Conservation (phyloP, 2,888 invertebrate genomes). For the Clitarchus hookeri region DNA sequence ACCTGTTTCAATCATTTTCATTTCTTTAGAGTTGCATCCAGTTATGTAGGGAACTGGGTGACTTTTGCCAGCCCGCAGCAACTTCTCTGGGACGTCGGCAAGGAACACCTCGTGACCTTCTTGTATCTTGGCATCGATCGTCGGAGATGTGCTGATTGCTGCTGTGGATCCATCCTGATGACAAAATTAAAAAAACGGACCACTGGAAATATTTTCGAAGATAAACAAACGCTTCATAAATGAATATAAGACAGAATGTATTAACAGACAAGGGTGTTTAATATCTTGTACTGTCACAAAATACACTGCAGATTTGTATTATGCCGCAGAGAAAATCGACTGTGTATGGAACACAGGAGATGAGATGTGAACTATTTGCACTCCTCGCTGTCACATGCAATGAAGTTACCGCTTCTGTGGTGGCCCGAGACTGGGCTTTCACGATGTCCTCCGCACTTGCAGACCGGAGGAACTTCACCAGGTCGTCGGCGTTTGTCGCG, state of each 20-base stretch:
- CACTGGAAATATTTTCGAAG: too few relatives aligned
- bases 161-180: neutral
- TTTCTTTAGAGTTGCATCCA: neutral
- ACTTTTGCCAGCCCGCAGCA: neutral
- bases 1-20: neutral
- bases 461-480: neutral
- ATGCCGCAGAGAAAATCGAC: too few relatives aligned
- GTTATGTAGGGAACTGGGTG: neutral
- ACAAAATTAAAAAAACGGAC: neutral
- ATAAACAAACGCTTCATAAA: too few relatives aligned
- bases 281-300: too few relatives aligned
- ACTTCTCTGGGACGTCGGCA: neutral
- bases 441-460: neutral
- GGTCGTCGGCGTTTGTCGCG: neutral
- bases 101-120: neutral
- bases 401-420: neutral
- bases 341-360: too few relatives aligned
- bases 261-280: too few relatives aligned
- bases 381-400: too few relatives aligned
- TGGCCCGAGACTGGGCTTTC: neutral
- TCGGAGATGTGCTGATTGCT: neutral
- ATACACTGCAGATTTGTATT: too few relatives aligned
- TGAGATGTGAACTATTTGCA: too few relatives aligned
- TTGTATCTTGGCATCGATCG: neutral
- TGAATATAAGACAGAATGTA: too few relatives aligned